These are phyloP conservation scores for Chironomus tentans DNA, from an alignment of 2,888 invertebrate species.

Conservation along the genomic window DNA sequence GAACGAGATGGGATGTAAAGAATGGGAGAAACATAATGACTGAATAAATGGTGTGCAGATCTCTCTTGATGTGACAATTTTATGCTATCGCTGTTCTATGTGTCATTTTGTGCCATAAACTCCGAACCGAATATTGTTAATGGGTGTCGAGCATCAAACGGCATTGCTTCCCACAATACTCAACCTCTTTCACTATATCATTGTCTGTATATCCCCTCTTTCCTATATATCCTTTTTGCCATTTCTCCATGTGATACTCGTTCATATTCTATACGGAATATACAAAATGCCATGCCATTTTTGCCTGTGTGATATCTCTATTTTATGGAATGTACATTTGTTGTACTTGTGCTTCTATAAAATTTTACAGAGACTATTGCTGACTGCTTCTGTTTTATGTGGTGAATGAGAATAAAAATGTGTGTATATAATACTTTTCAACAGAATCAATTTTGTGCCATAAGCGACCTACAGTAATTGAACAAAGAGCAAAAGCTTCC, in stretches of 20 bases:
- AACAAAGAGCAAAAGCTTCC: too few species aligned
- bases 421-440: too few species aligned
- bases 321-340: not conserved
- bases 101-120: too few species aligned
- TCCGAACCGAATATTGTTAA: not conserved
- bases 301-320: not conserved
- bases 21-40: slow-evolving; percentile 8
- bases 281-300: not conserved
- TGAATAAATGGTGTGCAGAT: slow-evolving; percentile 18
- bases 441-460: too few species aligned
- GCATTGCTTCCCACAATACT: not conserved
- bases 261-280: not conserved
- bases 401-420: too few species aligned
- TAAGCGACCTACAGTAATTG: too few species aligned
- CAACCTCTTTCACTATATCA: not conserved
- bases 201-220: too few species aligned
- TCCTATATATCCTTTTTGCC: too few species aligned
- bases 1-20: not conserved
- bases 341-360: not conserved
- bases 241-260: too few species aligned
- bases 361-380: too few species aligned
- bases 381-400: too few species aligned
- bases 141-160: not conserved
- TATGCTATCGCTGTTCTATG: not conserved
- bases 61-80: slow-evolving; percentile 21